Evolutionary conservation across 92 coral and sea anemone species (phyloP), one percentile per base, ranked within the genome.

Genomic region (Actinernus sp.): DNA sequence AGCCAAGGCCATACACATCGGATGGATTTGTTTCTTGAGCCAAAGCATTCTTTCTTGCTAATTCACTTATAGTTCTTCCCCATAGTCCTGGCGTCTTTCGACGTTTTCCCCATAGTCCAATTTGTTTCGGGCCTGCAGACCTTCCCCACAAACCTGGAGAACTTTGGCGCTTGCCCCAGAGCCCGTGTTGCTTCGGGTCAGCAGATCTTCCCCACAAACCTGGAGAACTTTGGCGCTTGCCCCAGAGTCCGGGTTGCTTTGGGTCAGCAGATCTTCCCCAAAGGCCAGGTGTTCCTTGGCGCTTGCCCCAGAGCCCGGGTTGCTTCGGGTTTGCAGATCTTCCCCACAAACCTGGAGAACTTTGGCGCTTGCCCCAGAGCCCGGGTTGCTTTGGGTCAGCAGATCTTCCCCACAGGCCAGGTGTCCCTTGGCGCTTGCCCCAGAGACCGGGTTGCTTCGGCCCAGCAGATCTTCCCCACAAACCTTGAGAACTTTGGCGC

Each of bases 321-420:
- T 58, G 68, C 11, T 18, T 1, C 1, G 32, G 51, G 7, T 27
- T 39, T 14, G 68, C 57, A 2, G 57, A 50, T 26, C 57, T 29
- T 46, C 70, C 70, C 70, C 70, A 63, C 9, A 47, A 31, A 17
- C 72, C 72, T 7, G 37, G 19, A 16, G 13, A 40, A 0, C 4
- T 50, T 10, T 41, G 40, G 8, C 68, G 27, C 31, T 61, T 61
- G 0, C 68, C 68, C 68, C 68, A 61, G 1, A 61, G 41, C 0
- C 68, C 68, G 20, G 47, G 33, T n/a, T 28, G 10, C 34, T 0
- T 1, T 1, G 63, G 45, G 1, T 34, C 65, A 34, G 65, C 65
- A 19, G 65, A 58, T 58, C 65, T 37, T 34, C 65, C 65, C 65
- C 65, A 58, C 6, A 58, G n/a, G 18, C 65, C n/a, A n/a, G n/a